Evolutionary conservation across 2,888 invertebrate genomes (phyloP), one percentile per base, ranked within the genome.

Genomic region (Drosophila parthenogenetica): DNA sequence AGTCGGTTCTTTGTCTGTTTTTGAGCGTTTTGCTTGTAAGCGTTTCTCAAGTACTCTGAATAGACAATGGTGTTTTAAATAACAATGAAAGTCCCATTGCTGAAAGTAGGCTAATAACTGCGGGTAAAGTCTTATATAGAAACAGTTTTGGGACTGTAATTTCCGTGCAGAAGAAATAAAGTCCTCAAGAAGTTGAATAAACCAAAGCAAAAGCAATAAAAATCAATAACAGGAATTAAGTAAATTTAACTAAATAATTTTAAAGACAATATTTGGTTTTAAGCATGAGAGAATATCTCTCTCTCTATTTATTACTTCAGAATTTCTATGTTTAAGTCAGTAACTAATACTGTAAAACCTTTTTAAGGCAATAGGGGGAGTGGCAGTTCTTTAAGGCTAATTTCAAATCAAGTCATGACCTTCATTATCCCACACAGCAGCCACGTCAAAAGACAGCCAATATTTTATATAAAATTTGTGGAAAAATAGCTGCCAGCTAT

Each of bases 391-490:
- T 37, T 54, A 63, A 61, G 73, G 76, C 79, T 73, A 80, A 80
- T 81, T 79, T 73, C 32, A 66, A 79, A 79, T 76, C 73, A 79
- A 76, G 81, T 70, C 81, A 71, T 81, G 79, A 76, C 80, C 81
- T 73, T 80, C 73, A 69, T 60, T 69, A 62, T 45, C 32, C 58
- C 57, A 42, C 62, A 60, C 43, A 60, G 37, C 57, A 60, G 59
- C 49, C 39, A 55, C 48, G 48, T 46, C 50, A 63, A 73, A 62
- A 74, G 60, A 77, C 74, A 70, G 79, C 75, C 68, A 79, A 79
- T 73, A 79, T 77, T 70, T 73, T 69, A 76, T 82, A 82, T 66
- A 77, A 68, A 82, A 80, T 80, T 75, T 79, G 65, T 59, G 63
- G 54, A 68, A 80, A 80, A 82, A 80, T 71, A 80, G 83, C 81